Evolutionary conservation across 92 coral and sea anemone genomes (phyloP).

Genomic region (Heliopora coerulea): DNA sequence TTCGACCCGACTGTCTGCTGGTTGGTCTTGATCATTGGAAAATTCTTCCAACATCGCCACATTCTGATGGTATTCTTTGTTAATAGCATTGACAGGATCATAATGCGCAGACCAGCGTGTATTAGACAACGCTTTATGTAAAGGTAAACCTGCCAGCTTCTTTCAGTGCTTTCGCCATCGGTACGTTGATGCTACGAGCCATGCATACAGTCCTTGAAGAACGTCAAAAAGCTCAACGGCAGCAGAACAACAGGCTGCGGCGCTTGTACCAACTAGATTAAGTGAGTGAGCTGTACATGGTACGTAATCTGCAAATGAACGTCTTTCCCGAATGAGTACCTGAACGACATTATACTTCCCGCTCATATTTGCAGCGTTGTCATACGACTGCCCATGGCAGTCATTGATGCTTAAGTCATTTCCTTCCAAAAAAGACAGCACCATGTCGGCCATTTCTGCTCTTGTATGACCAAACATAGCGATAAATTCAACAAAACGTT

Average conservation of each 20-base stretch:
- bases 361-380: background rate
- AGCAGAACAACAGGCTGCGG: background rate
- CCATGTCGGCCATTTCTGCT: background rate
- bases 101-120: background rate
- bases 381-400: background rate
- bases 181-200: background rate
- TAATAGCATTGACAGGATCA: background rate
- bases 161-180: background rate
- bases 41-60: background rate
- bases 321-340: background rate
- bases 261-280: background rate
- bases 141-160: background rate
- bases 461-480: background rate
- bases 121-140: background rate
- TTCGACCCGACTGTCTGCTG: background rate
- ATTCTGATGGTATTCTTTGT: background rate
- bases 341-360: background rate
- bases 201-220: background rate
- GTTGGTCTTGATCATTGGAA: background rate
- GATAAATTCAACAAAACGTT: background rate
- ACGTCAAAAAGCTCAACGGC: background rate
- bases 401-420: background rate
- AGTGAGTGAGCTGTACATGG: slow-evolving; percentile 4
- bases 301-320: background rate
- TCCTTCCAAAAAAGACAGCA: background rate